Conservation (phyloP, 2,113 vertebrate genomes). For the Symphodus melops region DNA sequence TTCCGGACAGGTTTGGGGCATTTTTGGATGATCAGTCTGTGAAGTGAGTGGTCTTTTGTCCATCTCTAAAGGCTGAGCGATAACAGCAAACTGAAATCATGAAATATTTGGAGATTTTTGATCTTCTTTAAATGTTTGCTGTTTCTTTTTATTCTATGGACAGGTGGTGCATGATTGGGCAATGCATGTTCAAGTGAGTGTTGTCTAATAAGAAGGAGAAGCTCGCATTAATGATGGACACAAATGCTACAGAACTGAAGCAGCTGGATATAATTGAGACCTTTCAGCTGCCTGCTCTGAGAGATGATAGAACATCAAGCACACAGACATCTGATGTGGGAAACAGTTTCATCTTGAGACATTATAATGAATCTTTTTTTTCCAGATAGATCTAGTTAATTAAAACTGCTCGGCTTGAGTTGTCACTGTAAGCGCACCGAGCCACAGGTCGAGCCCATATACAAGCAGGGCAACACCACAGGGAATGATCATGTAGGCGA, state of each 20-base stretch:
- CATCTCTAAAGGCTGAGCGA: conserved; percentile 47
- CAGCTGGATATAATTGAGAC: conserved; percentile 13
- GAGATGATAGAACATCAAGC: neutral
- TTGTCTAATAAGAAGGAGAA: neutral
- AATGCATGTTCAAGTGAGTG: neutral
- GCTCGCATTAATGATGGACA: conserved; percentile 6
- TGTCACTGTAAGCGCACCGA: conserved; percentile 50
- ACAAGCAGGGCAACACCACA: conserved; percentile 26
- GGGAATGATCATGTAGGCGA: conserved; percentile 49
- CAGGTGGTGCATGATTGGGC: neutral
- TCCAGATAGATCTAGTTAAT: conserved; percentile 60
- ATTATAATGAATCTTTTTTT: conserved; percentile 36
- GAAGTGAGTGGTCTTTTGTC: conserved; percentile 44
- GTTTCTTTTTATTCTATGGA: neutral
- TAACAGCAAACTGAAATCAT: conserved; percentile 21
- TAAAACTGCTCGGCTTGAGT: conserved; percentile 72
- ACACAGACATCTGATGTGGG: conserved; percentile 6
- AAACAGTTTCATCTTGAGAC: conserved; percentile 36
- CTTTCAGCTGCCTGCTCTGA: neutral
- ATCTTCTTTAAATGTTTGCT: neutral
- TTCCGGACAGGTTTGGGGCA: conserved; percentile 64
- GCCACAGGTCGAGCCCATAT: conserved; percentile 51
- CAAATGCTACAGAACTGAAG: neutral
- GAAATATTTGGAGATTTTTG: neutral
- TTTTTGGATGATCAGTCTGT: conserved; percentile 53